Evolutionary conservation across 64 coral and sea anemone genomes (phyloP).

Genomic region (Montipora capricornis): DNA sequence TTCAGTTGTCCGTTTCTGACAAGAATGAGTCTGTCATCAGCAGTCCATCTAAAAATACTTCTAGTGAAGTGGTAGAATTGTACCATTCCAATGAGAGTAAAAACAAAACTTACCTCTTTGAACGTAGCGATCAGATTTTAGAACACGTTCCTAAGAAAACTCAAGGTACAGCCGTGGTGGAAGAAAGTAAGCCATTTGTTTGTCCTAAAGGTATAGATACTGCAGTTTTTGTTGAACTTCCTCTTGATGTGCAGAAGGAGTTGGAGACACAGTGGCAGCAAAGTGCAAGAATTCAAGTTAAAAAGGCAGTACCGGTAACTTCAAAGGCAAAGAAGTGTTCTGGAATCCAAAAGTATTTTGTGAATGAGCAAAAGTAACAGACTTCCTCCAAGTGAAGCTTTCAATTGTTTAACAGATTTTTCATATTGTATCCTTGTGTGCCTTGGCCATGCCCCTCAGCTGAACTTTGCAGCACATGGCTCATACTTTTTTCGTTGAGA

Average conservation of each 20-base stretch:
- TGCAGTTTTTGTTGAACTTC: slow-evolving; percentile 45
- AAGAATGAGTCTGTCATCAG: background rate
- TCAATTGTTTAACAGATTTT: too few relatives aligned
- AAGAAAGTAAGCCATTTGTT: background rate
- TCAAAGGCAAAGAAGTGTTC: slow-evolving; percentile 21
- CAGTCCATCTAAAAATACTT: background rate
- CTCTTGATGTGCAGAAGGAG: slow-evolving; percentile 48
- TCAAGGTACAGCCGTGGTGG: background rate
- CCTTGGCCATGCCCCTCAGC: too few relatives aligned
- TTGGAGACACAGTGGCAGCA: slow-evolving; percentile 10
- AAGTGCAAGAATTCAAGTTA: background rate
- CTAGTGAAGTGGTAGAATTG: background rate
- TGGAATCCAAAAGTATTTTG: slow-evolving; percentile 44
- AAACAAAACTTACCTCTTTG: background rate
- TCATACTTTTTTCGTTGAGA: too few relatives aligned
- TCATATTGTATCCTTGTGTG: too few relatives aligned
- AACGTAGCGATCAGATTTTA: background rate
- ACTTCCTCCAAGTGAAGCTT: background rate
- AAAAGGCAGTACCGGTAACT: background rate
- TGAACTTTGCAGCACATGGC: too few relatives aligned
- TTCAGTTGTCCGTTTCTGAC: background rate
- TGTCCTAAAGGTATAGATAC: slow-evolving; percentile 41
- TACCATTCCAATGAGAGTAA: background rate
- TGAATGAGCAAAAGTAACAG: background rate
- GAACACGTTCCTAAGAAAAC: background rate